Evolutionary conservation across 2,113 vertebrate genomes (phyloP).

Genomic region (Ictidomys tridecemlineatus): DNA sequence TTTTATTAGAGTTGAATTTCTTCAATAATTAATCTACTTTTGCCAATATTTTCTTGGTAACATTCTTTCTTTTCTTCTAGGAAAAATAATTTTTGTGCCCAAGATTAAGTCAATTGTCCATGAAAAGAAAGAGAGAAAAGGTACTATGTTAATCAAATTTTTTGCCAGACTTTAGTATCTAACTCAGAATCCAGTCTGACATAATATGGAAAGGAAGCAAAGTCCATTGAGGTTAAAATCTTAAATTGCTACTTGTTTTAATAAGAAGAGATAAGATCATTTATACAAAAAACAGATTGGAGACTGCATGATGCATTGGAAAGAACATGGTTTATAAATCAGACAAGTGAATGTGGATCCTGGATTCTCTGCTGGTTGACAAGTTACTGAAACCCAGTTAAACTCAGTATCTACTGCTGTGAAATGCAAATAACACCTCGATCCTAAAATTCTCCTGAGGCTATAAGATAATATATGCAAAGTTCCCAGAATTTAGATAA

Average conservation of each 20-base stretch:
- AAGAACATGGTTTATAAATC: neutral
- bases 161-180: neutral
- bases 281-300: neutral
- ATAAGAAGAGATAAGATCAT: neutral
- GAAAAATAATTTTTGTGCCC: neutral
- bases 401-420: neutral
- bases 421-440: neutral
- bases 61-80: neutral
- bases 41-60: neutral
- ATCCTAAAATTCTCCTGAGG: neutral
- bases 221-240: neutral
- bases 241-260: slow-evolving; percentile 50
- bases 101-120: slow-evolving; percentile 48
- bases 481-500: neutral
- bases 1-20: slow-evolving; percentile 19
- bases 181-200: slow-evolving; percentile 1
- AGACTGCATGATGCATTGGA: neutral
- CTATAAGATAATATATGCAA: neutral
- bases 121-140: slow-evolving; percentile 46
- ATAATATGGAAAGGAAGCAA: slow-evolving; percentile 27
- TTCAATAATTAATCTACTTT: neutral
- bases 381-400: neutral
- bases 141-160: neutral
- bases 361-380: neutral
- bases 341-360: neutral